These are phyloP conservation scores for Acridotheres tristis DNA, from an alignment of 2,797 vertebrate species.

Conservation along the genomic window DNA sequence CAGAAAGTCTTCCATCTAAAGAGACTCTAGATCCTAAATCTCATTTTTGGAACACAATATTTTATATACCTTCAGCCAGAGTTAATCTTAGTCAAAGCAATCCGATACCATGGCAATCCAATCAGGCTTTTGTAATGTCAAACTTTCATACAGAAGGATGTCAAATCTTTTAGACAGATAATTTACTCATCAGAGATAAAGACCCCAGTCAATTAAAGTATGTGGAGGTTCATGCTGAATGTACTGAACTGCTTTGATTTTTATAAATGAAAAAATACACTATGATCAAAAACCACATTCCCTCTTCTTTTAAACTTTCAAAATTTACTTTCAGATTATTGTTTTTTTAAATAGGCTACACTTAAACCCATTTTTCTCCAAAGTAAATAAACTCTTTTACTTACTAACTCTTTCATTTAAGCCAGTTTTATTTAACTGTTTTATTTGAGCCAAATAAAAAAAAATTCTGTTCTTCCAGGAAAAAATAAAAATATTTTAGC, in stretches of 20 bases:
- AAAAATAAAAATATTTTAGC: background rate
- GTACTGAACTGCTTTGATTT: background rate
- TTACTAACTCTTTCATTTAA: background rate
- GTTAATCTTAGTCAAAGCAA: background rate
- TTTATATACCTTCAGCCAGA: background rate
- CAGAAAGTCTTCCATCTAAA: background rate
- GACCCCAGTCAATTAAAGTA: background rate
- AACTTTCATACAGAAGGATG: background rate
- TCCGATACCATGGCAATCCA: background rate
- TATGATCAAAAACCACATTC: background rate
- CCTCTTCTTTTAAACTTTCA: background rate
- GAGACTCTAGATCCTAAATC: background rate
- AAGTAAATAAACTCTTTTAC: background rate
- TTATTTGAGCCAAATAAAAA: background rate
- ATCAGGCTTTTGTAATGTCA: background rate
- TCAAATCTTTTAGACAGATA: background rate
- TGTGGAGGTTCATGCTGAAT: background rate
- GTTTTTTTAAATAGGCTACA: fast-evolving
- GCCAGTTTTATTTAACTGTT: background rate
- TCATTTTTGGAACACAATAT: background rate
- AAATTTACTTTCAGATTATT: background rate
- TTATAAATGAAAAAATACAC: background rate
- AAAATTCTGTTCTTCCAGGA: background rate
- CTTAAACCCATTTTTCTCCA: background rate
- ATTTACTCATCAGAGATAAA: background rate